Evolutionary conservation across 2,888 invertebrate species (phyloP), one percentile per base, ranked within the genome.

Genomic region (Epirrhoe alternata): DNA sequence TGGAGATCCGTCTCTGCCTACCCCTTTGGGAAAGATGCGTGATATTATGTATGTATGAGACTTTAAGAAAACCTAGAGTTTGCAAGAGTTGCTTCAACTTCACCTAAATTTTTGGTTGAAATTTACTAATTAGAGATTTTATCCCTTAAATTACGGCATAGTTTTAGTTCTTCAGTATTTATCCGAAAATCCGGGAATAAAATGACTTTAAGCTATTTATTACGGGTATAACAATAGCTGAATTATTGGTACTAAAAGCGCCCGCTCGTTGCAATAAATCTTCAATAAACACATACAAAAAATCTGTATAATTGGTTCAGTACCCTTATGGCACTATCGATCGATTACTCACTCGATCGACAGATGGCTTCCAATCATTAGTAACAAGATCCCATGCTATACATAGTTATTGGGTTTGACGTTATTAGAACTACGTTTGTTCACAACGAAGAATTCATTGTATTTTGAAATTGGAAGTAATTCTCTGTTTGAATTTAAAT

Each of bases 321-420:
- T 57, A 55, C 72, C 78, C 79, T 75, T 78, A 77, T 76, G 57
- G 54, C 69, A 67, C 62, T 59, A 74, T 74, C 71, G 73, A 81
- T 82, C 82, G 82, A 84, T 85, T 80, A 76, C 68, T 77, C 76
- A 73, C 77, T 51, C 58, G 33, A 66, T 76, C 83, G 88, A 87
- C 90, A 90, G 90, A 90, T 90, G 89, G 88, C 80, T 73, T 72
- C 83, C 83, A 83, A 86, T 86, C 85, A 71, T 68, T 69, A 59
- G 72, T 77, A 77, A 77, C 69, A 74, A 74, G 75, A 76, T 73
- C 71, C 62, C 62, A 57, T 35, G 59, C 31, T 64, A 57, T 64
- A 42, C 38, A 4, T 12, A 58, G 64, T 50, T 65, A 69, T 68
- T 68, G 68, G 72, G 59, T 57, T 58, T 51, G 10, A 30, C 58